Base-by-base conservation (phyloP, 2,888 invertebrate species). In the Stenotaenia linearis region DNA sequence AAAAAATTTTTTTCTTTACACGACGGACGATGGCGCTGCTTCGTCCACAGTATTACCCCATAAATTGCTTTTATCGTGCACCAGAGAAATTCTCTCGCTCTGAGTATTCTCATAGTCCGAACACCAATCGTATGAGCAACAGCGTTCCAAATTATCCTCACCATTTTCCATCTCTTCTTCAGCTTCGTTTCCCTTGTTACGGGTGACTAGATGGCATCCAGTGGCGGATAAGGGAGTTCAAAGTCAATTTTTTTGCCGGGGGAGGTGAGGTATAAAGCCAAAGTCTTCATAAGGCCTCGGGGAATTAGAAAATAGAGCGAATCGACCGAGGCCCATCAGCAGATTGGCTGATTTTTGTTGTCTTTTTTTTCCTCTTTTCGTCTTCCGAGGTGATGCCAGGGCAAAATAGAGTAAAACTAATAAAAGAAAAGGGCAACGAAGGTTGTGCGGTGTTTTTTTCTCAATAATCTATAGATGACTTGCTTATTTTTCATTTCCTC, bases 131-230 rank as follows among this genome's bases (percentile, higher is more conserved):
- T 28, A 69, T n/a, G 69, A 69, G 69, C 69, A 69, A 69, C 69
- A 69, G 69, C 69, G 69, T n/a, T 69, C 69, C 69, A 69, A 69
- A 69, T 69, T 25, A 69, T 69, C 69, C 69, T 69, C 69, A 28
- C 69, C 69, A 69, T 69, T 69, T 69, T 69, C 69, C 69, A 69
- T 69, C 69, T 69, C 69, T 23, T 69, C 69, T 69, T 28, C 25
- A 25, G 69, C 69, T 69, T 28, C 25, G 69, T 69, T 69, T 69
- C 69, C 69, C 28, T 28, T n/a, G 10, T 69, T 28, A 69, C 69
- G 69, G 69, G 69, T 69, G 69, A 69, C 69, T 69, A 69, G 69
- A 69, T 28, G 69, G 69, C 69, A 69, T 69, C 69, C 25, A 69
- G 25, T 28, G n/a, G 28, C 15, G 69, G 69, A 69, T 69, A 69